Conservation (phyloP, 2,113 vertebrate genomes). For the Eurystomus gularis region DNA sequence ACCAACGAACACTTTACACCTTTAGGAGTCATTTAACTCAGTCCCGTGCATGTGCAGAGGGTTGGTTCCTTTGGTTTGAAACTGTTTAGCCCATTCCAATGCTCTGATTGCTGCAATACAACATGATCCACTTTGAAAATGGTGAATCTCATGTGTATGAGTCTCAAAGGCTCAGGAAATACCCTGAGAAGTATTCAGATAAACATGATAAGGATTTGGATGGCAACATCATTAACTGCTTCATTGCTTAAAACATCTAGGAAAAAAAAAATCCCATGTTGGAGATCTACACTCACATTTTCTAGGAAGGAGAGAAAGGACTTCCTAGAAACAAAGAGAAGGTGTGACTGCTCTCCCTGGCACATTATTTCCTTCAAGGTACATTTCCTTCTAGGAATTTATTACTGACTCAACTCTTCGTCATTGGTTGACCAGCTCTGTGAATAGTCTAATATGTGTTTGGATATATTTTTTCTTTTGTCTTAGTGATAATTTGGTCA, state of each 20-base stretch:
- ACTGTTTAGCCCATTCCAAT: background rate
- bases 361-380: background rate
- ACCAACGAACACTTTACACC: background rate
- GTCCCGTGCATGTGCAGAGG: background rate
- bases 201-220: background rate
- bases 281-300: background rate
- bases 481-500: background rate
- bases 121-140: background rate
- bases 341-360: background rate
- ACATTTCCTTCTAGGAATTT: background rate
- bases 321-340: background rate
- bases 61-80: background rate
- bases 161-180: background rate
- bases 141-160: background rate
- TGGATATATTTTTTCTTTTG: background rate
- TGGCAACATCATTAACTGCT: background rate
- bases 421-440: background rate
- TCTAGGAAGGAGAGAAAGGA: background rate
- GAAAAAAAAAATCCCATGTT: accelerated
- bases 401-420: background rate
- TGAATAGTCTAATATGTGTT: background rate
- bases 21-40: background rate
- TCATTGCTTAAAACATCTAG: background rate
- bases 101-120: background rate
- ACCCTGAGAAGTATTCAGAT: background rate